Evolutionary conservation across 2,888 invertebrate genomes (phyloP).

Genomic region (Alviniconcha strummeri): DNA sequence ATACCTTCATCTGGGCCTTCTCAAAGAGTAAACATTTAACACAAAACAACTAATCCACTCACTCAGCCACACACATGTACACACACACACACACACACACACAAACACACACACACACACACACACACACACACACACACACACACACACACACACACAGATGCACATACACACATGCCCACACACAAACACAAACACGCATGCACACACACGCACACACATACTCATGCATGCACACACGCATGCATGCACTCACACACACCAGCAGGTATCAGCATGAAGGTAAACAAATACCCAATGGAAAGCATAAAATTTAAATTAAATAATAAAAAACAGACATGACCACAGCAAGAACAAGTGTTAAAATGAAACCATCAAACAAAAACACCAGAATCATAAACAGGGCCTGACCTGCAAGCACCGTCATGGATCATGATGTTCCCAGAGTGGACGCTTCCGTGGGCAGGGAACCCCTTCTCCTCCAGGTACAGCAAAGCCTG

Average conservation of each 20-base stretch:
- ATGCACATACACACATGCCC: background rate
- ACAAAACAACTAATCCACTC: background rate
- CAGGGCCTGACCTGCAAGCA: slow-evolving; percentile 82
- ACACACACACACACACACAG: slow-evolving; percentile 1
- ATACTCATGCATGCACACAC: background rate
- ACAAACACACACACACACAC: background rate
- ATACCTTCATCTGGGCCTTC: too few relatives aligned
- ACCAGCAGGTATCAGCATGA: background rate
- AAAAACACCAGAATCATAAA: background rate
- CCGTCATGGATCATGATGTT: slow-evolving; percentile 95
- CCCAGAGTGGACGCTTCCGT: slow-evolving; percentile 90
- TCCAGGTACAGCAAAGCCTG: slow-evolving; percentile 77
- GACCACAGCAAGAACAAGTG: too few relatives aligned
- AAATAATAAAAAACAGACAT: background rate
- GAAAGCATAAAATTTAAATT: background rate
- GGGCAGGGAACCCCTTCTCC: slow-evolving; percentile 90
- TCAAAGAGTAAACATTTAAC: too few relatives aligned
- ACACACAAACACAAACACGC: background rate
- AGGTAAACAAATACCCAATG: background rate
- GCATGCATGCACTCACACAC: background rate
- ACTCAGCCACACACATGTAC: background rate
- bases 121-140: background rate
- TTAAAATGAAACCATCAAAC: too few relatives aligned
- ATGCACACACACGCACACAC: background rate
- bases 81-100: background rate